Percentiles rank a stretch among this genome's conserved stretches.
phyloP scores from a whole-genome alignment of 2,113 vertebrate species.

The Microcebus jonahi region DNA sequence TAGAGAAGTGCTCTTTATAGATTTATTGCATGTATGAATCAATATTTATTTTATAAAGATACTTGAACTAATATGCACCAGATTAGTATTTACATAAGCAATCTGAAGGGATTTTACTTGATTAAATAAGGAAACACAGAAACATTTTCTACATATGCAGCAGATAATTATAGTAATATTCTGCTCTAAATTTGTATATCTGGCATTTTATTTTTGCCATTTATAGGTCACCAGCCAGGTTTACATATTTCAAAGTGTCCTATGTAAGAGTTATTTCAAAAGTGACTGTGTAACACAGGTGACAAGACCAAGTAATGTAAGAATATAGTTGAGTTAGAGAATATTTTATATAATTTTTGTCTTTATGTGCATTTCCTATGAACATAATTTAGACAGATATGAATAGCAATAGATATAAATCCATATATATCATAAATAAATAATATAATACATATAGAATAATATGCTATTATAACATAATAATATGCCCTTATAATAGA shows the following conservation, averaged over 20 bases:
- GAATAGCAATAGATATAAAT: neutral
- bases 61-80: conserved; percentile 57
- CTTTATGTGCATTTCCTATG: no score
- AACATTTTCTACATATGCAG: neutral
- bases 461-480: no score
- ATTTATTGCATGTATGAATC: conserved; percentile 46
- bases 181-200: neutral
- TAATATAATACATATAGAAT: neutral
- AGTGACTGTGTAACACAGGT: neutral
- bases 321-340: neutral
- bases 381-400: neutral
- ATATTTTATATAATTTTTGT: neutral
- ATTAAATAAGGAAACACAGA: neutral
- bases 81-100: conserved; percentile 63
- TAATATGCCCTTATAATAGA: neutral
- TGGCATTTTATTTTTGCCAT: neutral
- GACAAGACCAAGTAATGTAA: neutral
- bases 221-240: neutral
- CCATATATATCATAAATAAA: neutral
- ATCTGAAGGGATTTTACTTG: neutral
- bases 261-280: neutral
- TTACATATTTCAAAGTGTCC: neutral
- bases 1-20: neutral
- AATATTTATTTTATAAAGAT: conserved; percentile 60
- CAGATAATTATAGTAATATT: neutral